These are phyloP conservation scores for Macrosiphum euphorbiae DNA, from an alignment of 2,888 invertebrate species.

Conservation along the genomic window DNA sequence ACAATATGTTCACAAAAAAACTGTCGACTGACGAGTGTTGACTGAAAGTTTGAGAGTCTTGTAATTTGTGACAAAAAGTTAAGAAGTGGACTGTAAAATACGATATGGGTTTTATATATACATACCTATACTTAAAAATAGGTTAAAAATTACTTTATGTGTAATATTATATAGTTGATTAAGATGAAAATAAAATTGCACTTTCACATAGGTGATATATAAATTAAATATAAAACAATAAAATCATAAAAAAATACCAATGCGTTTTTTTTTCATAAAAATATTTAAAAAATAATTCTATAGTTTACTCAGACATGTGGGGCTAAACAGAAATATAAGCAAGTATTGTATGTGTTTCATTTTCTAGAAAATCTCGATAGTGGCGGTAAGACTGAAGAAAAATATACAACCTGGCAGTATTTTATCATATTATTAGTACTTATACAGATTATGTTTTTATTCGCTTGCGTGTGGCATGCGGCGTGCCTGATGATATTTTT, in stretches of 20 bases:
- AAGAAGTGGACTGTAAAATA: not conserved
- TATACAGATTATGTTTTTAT: not conserved
- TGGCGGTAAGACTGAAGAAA: not conserved
- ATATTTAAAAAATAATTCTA: not conserved
- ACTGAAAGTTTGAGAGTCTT: not conserved
- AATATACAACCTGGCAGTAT: not conserved
- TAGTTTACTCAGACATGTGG: not conserved
- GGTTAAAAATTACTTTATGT: not conserved
- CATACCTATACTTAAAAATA: not conserved
- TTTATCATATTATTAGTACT: not conserved
- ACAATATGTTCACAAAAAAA: not conserved
- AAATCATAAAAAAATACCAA: not conserved
- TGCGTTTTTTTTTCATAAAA: not conserved
- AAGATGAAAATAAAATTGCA: not conserved
- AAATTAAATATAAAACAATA: not conserved
- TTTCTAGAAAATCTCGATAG: not conserved
- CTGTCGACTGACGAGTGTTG: not conserved
- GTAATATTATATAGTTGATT: not conserved
- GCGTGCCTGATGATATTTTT: too few relatives aligned
- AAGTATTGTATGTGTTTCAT: not conserved
- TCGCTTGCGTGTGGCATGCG: not conserved
- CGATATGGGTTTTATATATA: not conserved
- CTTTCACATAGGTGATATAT: not conserved
- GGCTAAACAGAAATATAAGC: not conserved
- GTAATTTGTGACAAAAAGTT: not conserved